phyloP scores from a whole-genome alignment of 2,113 vertebrate species.

The Gopherus flavomarginatus region DNA sequence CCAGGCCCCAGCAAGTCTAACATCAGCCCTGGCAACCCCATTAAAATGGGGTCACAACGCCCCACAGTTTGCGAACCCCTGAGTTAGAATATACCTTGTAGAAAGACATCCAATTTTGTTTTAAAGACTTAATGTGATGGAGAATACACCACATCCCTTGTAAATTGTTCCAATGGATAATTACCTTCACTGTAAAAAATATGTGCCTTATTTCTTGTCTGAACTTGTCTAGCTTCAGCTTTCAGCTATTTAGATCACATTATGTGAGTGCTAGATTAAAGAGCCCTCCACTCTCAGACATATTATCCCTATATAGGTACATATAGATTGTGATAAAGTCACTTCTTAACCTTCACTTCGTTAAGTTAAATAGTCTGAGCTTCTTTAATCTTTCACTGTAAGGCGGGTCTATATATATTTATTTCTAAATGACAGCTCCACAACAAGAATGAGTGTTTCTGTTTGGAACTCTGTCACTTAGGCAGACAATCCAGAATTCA shows the following conservation, averaged over 20 bases:
- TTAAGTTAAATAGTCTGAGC: not conserved
- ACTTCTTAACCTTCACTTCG: not conserved
- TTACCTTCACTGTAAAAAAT: not conserved
- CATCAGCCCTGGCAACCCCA: too few species aligned
- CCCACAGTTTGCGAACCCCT: too few species aligned
- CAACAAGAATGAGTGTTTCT: conserved; percentile 46
- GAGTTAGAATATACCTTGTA: not conserved
- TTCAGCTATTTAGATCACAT: not conserved
- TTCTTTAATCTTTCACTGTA: not conserved
- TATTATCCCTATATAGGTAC: not conserved
- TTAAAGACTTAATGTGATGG: not conserved
- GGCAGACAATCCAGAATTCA: conserved; percentile 71
- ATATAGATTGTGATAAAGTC: not conserved
- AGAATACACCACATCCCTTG: not conserved
- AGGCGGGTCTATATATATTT: not conserved
- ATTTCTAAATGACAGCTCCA: not conserved
- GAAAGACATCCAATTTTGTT: not conserved
- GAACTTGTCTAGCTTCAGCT: not conserved
- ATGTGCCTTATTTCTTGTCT: not conserved
- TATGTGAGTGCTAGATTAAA: not conserved
- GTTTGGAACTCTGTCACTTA: conserved; percentile 50
- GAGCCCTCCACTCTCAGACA: not conserved
- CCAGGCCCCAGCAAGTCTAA: too few species aligned
- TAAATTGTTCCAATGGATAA: not conserved
- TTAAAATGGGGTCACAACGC: too few species aligned